Evolutionary conservation across 2,113 vertebrate species (phyloP).

Genomic region (Grammomys dolichurus): DNA sequence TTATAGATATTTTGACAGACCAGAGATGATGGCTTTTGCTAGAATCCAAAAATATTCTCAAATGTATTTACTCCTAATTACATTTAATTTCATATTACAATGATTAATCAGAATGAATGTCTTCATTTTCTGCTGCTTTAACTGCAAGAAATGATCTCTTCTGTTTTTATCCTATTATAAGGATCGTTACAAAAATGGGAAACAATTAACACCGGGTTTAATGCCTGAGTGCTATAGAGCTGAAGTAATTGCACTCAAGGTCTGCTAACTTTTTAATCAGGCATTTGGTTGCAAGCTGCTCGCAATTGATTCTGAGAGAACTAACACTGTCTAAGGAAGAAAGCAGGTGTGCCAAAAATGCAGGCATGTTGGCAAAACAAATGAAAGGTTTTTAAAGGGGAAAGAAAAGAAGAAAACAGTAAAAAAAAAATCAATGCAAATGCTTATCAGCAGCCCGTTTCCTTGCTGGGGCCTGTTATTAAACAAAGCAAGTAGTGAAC

Average conservation of each 20-base stretch:
- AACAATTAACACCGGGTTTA: slow-evolving; percentile 91
- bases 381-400: slow-evolving; percentile 77
- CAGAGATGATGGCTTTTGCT: slow-evolving; percentile 67
- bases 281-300: slow-evolving; percentile 92
- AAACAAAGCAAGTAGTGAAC: slow-evolving; percentile 71
- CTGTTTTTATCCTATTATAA: slow-evolving; percentile 90
- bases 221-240: slow-evolving; percentile 89
- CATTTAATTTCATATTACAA: slow-evolving; percentile 87
- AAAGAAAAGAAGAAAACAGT: slow-evolving; percentile 71
- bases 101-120: slow-evolving; percentile 88
- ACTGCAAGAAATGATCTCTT: slow-evolving; percentile 90
- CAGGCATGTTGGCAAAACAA: slow-evolving; percentile 85
- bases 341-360: slow-evolving; percentile 88
- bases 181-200: slow-evolving; percentile 90
- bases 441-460: slow-evolving; percentile 68
- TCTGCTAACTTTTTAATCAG: slow-evolving; percentile 94
- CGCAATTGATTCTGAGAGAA: slow-evolving; percentile 86
- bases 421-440: slow-evolving; percentile 72
- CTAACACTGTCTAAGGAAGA: slow-evolving; percentile 83
- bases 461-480: slow-evolving; percentile 39
- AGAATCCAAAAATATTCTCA: slow-evolving; percentile 51
- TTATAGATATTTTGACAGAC: slow-evolving; percentile 67
- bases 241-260: slow-evolving; percentile 92
- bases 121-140: slow-evolving; percentile 91
- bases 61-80: slow-evolving; percentile 81